Conservation (phyloP, 2,113 vertebrate genomes). For the Maccullochella peelii region DNA sequence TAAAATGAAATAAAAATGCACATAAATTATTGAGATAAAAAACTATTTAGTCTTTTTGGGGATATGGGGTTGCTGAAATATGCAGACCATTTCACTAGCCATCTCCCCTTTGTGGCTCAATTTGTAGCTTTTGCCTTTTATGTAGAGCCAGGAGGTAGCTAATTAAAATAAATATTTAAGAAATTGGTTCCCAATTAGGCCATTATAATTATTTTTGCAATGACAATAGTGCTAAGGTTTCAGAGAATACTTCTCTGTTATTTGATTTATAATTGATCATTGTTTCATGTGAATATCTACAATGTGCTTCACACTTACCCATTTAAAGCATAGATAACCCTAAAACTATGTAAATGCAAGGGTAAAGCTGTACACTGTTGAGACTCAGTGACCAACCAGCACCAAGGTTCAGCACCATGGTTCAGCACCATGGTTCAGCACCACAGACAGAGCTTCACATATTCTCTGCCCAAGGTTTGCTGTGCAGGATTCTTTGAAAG, state of each 20-base stretch:
- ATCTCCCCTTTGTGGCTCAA: not conserved
- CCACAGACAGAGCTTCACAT: constrained; percentile 40
- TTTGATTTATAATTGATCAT: constrained; percentile 20
- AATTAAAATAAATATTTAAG: not conserved
- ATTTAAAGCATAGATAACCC: constrained; percentile 24
- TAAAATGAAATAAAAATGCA: not conserved
- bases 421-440: constrained; percentile 51
- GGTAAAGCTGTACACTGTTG: not conserved
- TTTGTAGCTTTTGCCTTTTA: constrained; percentile 5
- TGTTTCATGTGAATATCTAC: constrained; percentile 8
- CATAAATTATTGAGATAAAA: not conserved
- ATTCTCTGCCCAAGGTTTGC: not conserved
- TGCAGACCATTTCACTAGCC: constrained; percentile 10
- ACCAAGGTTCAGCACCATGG: constrained; percentile 50
- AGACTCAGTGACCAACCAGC: not conserved
- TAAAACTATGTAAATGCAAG: not conserved
- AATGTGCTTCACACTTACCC: constrained; percentile 2
- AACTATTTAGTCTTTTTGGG: not conserved
- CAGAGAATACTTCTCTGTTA: not conserved
- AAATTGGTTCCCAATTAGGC: constrained; percentile 3
- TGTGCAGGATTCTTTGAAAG: not conserved
- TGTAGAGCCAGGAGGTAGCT: not conserved
- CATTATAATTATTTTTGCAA: not conserved
- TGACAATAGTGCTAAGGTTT: constrained; percentile 1
- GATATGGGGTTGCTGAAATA: constrained; percentile 1